Base-by-base conservation (phyloP, 2,888 invertebrate genomes). In the Rhyacophila evoluta region DNA sequence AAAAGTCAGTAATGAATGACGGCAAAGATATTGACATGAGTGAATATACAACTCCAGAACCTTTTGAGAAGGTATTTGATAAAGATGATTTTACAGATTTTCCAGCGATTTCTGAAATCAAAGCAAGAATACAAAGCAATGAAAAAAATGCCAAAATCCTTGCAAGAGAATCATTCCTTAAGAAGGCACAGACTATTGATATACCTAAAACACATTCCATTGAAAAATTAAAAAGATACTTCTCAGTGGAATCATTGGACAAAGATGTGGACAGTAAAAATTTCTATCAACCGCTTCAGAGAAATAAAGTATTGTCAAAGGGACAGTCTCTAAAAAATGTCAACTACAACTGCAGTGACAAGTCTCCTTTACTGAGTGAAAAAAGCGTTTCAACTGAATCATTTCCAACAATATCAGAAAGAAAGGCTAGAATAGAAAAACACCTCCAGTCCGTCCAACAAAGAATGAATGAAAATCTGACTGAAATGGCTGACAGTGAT, bases 61-160 rank as follows among this genome's bases (percentile, higher is more conserved):
- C 25, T 0, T 19, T 19, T 55, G 55, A 55, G 19, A 55, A 69
- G 10, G 28, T 69, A 69, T 28, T 15, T 8, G 79, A 76, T 11
- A 67, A 76, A 72, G 72, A 73, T 15, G 75, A 79, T 39, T 33
- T 27, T 25, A 28, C 27, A 36, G 27, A 69, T n/a, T 68, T 70
- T 72, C 79, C 72, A 38, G 15, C 38, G 1, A 68, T 75, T 28
- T 41, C 72, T 11, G 72, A 74, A 41, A 71, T 82, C 5, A 81
- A 81, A 73, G 75, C 78, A 11, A 81, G 81, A 72, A 80, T 81
- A 37, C 79, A 82, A 72, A 74, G 41, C 70, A 80, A 74, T 70
- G 68, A 77, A 75, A 81, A 27, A n/a, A 25, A 28, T 27, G 33
- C 12, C n/a, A 41, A 39, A 11, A 25, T 19, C 19, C 69, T 72